Conservation (phyloP, 2,113 vertebrate genomes). For the Apistogramma diplotaenia region DNA sequence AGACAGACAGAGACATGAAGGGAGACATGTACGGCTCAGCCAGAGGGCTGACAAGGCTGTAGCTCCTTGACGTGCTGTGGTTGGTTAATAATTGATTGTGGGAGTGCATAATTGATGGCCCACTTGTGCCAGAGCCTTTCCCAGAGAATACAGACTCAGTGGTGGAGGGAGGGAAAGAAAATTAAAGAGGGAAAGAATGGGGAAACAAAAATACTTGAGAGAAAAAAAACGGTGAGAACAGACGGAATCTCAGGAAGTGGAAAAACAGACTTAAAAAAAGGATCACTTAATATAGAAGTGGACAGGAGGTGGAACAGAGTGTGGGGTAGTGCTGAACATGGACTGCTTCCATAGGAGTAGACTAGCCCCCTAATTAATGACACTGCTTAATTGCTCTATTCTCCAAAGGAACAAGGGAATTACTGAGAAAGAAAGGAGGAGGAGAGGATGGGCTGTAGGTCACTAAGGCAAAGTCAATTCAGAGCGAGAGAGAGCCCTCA, state of each 20-base stretch:
- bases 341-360: constrained; percentile 36
- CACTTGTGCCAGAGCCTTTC: constrained; percentile 66
- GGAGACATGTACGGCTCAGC: constrained; percentile 44
- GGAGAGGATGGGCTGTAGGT: neutral
- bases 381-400: constrained; percentile 62
- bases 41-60: constrained; percentile 64
- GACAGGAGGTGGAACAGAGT: neutral
- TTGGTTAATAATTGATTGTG: constrained; percentile 76
- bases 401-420: constrained; percentile 41
- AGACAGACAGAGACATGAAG: constrained; percentile 32
- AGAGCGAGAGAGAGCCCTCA: neutral
- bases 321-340: constrained; percentile 24
- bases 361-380: constrained; percentile 63
- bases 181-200: neutral
- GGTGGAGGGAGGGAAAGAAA: neutral
- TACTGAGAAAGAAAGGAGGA: constrained; percentile 14
- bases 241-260: neutral
- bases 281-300: neutral
- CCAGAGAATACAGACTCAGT: constrained; percentile 48
- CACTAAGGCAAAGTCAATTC: constrained; percentile 10
- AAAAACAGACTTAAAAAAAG: constrained; percentile 13
- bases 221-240: neutral
- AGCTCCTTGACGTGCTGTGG: constrained; percentile 55
- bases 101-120: constrained; percentile 73
- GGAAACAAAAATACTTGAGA: neutral